A percentile compares a stretch with the other conserved stretches of the same genome.
phyloP scores from a whole-genome alignment of 2,113 vertebrate species.

The Proteles cristata region DNA sequence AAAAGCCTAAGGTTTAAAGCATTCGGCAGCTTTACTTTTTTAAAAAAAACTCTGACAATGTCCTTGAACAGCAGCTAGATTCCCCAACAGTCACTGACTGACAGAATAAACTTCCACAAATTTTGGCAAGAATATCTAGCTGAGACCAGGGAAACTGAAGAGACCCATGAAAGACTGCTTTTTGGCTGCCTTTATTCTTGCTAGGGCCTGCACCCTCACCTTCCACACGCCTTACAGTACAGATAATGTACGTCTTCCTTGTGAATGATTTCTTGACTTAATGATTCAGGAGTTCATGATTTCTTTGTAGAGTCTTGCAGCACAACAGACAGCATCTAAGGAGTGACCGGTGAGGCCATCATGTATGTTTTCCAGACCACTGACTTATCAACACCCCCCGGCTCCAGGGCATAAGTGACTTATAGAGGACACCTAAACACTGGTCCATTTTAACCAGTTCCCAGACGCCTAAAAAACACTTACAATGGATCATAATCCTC shows the following conservation, averaged over 20 bases:
- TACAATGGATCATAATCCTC: neutral
- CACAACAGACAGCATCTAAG: neutral
- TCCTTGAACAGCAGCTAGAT: neutral
- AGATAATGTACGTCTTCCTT: neutral
- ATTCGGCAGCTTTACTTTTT: neutral
- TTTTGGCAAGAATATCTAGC: neutral
- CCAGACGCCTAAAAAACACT: neutral
- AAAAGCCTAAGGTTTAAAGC: constrained; percentile 11
- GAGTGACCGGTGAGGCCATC: neutral
- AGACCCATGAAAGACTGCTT: neutral
- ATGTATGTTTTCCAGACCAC: neutral
- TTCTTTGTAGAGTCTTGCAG: neutral
- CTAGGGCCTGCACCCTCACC: neutral
- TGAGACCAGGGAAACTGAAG: neutral
- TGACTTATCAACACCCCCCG: neutral
- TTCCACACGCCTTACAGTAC: neutral
- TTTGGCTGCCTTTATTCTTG: neutral
- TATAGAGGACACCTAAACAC: neutral
- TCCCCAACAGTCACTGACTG: neutral
- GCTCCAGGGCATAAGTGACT: neutral
- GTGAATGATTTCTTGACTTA: too few relatives aligned
- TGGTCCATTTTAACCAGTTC: neutral
- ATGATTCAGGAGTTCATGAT: neutral
- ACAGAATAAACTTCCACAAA: neutral
- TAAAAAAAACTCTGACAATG: neutral